Conservation (phyloP, 2,113 vertebrate genomes). For the Oncorhynchus keta region DNA sequence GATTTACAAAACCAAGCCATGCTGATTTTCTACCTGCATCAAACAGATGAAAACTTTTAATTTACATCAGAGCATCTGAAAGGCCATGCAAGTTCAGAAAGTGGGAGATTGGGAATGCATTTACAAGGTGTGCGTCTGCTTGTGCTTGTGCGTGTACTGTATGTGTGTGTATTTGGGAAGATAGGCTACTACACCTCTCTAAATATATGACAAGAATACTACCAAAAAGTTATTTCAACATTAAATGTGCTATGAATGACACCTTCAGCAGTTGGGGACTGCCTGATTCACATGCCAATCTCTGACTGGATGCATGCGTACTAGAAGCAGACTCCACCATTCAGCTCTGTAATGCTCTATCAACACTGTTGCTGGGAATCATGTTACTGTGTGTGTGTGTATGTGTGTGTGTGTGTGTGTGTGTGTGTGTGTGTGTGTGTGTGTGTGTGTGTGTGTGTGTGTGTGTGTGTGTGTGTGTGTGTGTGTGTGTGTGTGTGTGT, state of each 20-base stretch:
- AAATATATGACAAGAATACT: too few relatives aligned
- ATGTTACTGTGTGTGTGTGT: too few relatives aligned
- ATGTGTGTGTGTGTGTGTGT: too few relatives aligned
- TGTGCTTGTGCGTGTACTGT: constrained; percentile 35
- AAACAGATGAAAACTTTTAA: constrained; percentile 47
- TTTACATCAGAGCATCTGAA: constrained; percentile 35
- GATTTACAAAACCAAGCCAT: constrained; percentile 43
- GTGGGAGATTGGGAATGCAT: constrained; percentile 65
- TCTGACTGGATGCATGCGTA: background rate
- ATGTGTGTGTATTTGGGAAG: constrained; percentile 68
- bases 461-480: too few relatives aligned
- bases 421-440: background rate
- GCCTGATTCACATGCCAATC: too few relatives aligned
- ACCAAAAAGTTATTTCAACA: too few relatives aligned
- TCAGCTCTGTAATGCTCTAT: too few relatives aligned
- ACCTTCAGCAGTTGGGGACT: too few relatives aligned
- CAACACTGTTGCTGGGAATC: too few relatives aligned
- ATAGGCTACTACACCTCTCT: too few relatives aligned
- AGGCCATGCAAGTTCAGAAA: constrained; percentile 12
- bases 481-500: background rate
- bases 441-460: background rate
- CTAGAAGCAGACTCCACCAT: background rate
- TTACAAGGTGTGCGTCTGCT: constrained; percentile 61
- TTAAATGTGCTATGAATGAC: too few relatives aligned
- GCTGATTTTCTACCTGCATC: constrained; percentile 32